Evolutionary conservation across 30 jellyfish, hydroid and myxozoan genomes (phyloP).

Genomic region (Hydra vulgaris): DNA sequence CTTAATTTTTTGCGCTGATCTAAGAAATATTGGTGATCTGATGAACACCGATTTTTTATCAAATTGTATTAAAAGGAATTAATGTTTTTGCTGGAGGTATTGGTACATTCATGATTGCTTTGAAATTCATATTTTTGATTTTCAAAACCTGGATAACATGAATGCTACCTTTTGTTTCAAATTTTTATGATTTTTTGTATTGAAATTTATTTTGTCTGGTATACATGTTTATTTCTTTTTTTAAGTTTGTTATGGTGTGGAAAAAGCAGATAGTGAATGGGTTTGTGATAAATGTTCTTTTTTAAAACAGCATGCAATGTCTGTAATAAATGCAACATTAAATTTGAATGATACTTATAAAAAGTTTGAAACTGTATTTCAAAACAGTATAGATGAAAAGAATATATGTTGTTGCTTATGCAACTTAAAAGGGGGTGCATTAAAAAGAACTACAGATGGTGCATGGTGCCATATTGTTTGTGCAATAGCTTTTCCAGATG

Average conservation of each 20-base stretch:
- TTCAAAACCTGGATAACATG: too few species aligned
- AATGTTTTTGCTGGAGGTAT: too few species aligned
- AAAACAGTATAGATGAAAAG: neutral
- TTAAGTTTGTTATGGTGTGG: slow-evolving; percentile 33
- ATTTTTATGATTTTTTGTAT: too few species aligned
- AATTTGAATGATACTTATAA: neutral
- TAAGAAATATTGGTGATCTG: too few species aligned
- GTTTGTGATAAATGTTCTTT: slow-evolving; percentile 18
- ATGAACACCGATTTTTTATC: too few species aligned
- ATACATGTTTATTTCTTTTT: slow-evolving; percentile 9
- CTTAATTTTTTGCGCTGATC: too few species aligned
- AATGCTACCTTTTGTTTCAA: too few species aligned
- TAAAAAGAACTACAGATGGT: slow-evolving; percentile 46
- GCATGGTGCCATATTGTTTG: slow-evolving; percentile 91
- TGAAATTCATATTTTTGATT: too few species aligned
- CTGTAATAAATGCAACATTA: neutral
- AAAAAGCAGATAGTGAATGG: slow-evolving; percentile 11
- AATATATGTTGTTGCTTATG: slow-evolving; percentile 47
- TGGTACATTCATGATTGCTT: too few species aligned
- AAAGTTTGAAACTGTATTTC: too few species aligned
- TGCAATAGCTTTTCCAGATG: slow-evolving; percentile 69
- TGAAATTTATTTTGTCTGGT: too few species aligned
- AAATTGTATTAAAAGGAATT: too few species aligned
- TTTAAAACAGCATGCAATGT: slow-evolving; percentile 2
- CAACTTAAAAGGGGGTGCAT: slow-evolving; percentile 75